Evolutionary conservation across 2,888 invertebrate genomes (phyloP), one percentile per base, ranked within the genome.

Genomic region (Nysson spinosus): DNA sequence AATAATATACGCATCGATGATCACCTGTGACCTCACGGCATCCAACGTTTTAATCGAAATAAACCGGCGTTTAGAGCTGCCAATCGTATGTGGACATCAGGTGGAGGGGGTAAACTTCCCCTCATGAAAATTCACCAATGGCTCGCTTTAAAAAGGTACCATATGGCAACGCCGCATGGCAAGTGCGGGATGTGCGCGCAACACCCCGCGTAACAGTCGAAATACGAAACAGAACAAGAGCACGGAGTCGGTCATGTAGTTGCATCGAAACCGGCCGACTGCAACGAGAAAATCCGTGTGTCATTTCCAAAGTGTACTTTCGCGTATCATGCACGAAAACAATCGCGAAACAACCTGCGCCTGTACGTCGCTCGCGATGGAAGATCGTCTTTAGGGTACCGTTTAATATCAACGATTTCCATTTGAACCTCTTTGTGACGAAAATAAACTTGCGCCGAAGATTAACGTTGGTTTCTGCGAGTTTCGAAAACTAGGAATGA

Each of bases 181-280:
- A 9, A 7, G 14, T 22, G 40, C 50, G 54, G 6, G 9, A 11
- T 78, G 78, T 72, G 71, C 71, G 61, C 76, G 77, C 75, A 70
- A 24, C 40, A 9, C 72, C 46, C 72, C 82, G 82, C 84, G 79
- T 76, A 83, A 85, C 78, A 84, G 77, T 72, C 79, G 83, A 85
- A 85, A 80, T 84, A 82, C 80, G 83, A 85, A 85, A 85, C 81
- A 84, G 80, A 77, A 73, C 79, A 77, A 75, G 71, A 74, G 68
- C 75, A 75, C 62, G 51, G 58, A 79, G 77, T 78, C 78, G 76
- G 79, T 80, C 75, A 74, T 68, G 72, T 79, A 74, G 78, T 79
- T 73, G 75, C 76, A 78, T 55, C 54, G 62, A 71, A 77, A 49
- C 34, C 54, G 66, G 51, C 58, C 22, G 37, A 60, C 60, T 43